Base-by-base conservation (phyloP, 2,113 vertebrate species). In the Rhombomys opimus region DNA sequence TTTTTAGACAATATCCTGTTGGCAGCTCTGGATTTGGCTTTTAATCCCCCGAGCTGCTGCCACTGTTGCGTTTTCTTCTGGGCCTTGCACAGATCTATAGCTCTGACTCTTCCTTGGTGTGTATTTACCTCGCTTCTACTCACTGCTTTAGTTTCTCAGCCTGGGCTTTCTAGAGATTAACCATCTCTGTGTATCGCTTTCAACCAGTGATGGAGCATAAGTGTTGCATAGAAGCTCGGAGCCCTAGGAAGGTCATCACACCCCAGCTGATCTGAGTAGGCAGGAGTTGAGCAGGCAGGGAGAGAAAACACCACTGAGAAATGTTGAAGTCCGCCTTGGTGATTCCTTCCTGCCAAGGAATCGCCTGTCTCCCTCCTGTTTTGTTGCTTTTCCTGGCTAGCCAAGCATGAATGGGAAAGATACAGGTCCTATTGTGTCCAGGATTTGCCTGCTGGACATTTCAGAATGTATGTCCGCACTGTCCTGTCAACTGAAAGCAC, bases 1-100 rank as follows among this genome's bases (percentile, higher is more conserved):
- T 25, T 91, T 84, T 78, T 46, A 87, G 85, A 96, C 76, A 93
- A 87, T 38, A 92, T 7, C 67, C 35, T 52, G 18, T 27, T 85
- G n/a, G 30, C 35, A 80, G 61, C 52, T 81, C 14, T 18, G 30
- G 46, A 61, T 90, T 87, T 65, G 72, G 38, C 70, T 41, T 93
- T 89, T 54, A 57, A 30, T 78, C 57, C 67, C 65, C 25, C 18
- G 67, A 91, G 75, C 87, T 46, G 20, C 1, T 52, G 9, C 22
- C 72, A 4, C 17, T 63, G 35, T 20, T 73, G 23, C 54, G 38
- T 70, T 76, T 27, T 73, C 67, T 57, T 81, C 7, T 70, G 35
- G 41, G 13, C 59, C 59, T 41, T 90, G n/a, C 59, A 20, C 75
- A 70, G 87, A 84, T 41, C 25, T 57, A 54, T 7, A 85, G 30